phyloP scores from a whole-genome alignment of 2,113 vertebrate genomes.

The Pithys albifrons region DNA sequence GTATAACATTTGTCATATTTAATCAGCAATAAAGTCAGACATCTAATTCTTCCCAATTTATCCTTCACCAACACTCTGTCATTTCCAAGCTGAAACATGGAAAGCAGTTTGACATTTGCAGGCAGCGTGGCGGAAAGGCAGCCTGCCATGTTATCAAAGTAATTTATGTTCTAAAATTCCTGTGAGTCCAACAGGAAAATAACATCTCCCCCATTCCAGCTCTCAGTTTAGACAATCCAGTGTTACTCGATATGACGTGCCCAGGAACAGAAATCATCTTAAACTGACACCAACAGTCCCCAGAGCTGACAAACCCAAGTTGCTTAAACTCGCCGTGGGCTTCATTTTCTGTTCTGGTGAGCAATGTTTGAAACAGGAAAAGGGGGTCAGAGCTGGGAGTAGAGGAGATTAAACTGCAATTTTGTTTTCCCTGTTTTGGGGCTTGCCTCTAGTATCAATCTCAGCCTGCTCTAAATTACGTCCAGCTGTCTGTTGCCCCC shows the following conservation, averaged over 20 bases:
- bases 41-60: slow-evolving; percentile 57
- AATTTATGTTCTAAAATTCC: slow-evolving; percentile 74
- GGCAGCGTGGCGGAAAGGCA: slow-evolving; percentile 63
- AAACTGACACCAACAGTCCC: not conserved
- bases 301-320: not conserved
- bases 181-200: slow-evolving; percentile 51
- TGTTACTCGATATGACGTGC: not conserved
- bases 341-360: slow-evolving; percentile 20
- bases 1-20: slow-evolving; percentile 61
- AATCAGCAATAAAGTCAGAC: slow-evolving; percentile 61
- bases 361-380: slow-evolving; percentile 33
- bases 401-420: slow-evolving; percentile 55
- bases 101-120: slow-evolving; percentile 51
- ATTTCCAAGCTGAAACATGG: slow-evolving; percentile 56
- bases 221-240: slow-evolving; percentile 54
- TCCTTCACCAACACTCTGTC: slow-evolving; percentile 54
- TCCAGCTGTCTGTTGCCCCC: slow-evolving; percentile 45
- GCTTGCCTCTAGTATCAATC: slow-evolving; percentile 34
- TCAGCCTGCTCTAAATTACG: slow-evolving; percentile 54
- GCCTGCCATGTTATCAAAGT: slow-evolving; percentile 67
- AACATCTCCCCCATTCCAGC: slow-evolving; percentile 46
- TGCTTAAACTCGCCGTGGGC: not conserved
- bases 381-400: slow-evolving; percentile 46
- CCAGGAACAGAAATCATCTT: slow-evolving; percentile 10
- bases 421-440: slow-evolving; percentile 31